Conservation (phyloP, 2,888 invertebrate species). For the Temnothorax ravouxi region DNA sequence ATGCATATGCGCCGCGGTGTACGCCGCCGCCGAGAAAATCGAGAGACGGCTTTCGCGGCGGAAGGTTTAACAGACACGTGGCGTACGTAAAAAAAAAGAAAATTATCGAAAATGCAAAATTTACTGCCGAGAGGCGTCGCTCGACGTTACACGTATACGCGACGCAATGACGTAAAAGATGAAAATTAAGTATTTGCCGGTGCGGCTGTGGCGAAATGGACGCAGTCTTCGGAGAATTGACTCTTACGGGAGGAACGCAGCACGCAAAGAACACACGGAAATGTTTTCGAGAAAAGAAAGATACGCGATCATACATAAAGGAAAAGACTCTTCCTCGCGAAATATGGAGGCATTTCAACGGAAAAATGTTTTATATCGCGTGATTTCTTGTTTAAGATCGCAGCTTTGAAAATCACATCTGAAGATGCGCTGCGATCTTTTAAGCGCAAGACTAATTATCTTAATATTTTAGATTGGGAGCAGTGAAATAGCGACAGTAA, state of each 20-base stretch:
- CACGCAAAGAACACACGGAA: background rate
- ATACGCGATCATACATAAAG: background rate
- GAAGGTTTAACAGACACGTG: slow-evolving; percentile 2
- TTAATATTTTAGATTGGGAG: background rate
- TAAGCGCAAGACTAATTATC: background rate
- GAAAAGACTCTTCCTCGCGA: slow-evolving; percentile 16
- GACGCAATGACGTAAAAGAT: background rate
- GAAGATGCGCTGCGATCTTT: background rate
- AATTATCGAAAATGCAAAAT: slow-evolving; percentile 7
- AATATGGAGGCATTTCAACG: background rate
- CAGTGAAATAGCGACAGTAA: background rate
- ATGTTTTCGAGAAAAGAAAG: slow-evolving; percentile 4
- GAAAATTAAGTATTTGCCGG: background rate
- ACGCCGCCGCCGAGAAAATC: slow-evolving; percentile 34
- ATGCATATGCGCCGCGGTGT: slow-evolving; percentile 58
- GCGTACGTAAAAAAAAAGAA: slow-evolving; percentile 14
- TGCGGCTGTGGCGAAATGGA: background rate
- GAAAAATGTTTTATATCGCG: background rate
- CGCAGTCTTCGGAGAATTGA: background rate
- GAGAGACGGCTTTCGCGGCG: slow-evolving; percentile 36
- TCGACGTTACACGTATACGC: background rate
- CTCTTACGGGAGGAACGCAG: background rate
- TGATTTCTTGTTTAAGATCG: slow-evolving; percentile 18
- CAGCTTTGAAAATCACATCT: background rate
- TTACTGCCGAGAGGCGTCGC: slow-evolving; percentile 15